Base-by-base conservation (phyloP, 2,888 invertebrate genomes). In the Dastarcus helophoroides region DNA sequence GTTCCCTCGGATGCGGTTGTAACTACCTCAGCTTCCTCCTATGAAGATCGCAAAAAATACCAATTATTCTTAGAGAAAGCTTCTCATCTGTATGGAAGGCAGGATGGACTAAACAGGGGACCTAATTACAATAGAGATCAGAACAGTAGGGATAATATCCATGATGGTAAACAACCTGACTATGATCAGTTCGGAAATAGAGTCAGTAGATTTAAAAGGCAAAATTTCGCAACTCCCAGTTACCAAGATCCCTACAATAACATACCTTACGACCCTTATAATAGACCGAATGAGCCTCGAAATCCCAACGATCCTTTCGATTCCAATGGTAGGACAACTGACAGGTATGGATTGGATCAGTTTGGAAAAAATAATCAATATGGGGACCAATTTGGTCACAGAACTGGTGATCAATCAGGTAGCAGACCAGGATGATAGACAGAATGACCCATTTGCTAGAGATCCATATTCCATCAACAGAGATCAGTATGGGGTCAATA, bases 1-100 rank as follows among this genome's bases (percentile, higher is more conserved):
- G 79, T 84, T 7, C 88, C 88, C 0, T 75, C 86, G 0, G 80
- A 88, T 58, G 85, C 88, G 1, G 58, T 91, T 4, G 84, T 90
- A 2, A 80, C 84, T 2, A 80, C 83, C n/a, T 89, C 89, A 5
- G 89, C 84, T 0, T 76, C 76, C 4, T 58, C 68, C 5, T 55
- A 59, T 4, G 65, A 71, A 8, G 64, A 67, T 23, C 65, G 81
- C 25, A 60, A 56, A 33, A 60, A 62, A 54, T 80, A 72, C 47
- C 81, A 83, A 52, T 68, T 65, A 36, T 72, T 80, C 42, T 55
- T 84, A 1, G 64, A 73, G 44, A 73, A 68, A 43, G 64, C 77
- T 9, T 68, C 72, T 1, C 64, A 73, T 37, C 48, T 73, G 2
- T 14, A 29, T 22, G 7, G 7, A n/a, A n/a, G n/a, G n/a, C n/a